Evolutionary conservation across 1,140 invertebrate species (phyloP).

Genomic region (Zaprionus africanus): DNA sequence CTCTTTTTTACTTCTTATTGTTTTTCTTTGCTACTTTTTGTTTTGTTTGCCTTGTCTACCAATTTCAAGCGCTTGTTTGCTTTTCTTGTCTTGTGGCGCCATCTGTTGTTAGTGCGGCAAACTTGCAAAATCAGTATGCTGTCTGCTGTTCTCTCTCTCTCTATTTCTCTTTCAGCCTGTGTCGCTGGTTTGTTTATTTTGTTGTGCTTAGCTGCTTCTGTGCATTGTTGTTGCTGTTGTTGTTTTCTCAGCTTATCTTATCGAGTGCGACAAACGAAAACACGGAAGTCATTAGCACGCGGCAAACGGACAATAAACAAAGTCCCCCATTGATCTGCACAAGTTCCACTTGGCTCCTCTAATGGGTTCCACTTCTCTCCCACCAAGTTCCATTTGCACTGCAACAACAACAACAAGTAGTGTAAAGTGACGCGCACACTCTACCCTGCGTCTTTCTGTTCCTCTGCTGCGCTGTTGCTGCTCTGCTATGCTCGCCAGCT

Average conservation of each 20-base stretch:
- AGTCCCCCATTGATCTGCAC: not conserved
- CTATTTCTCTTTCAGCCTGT: conserved; percentile 15
- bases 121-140: conserved; percentile 21
- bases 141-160: not conserved
- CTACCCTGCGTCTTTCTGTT: not conserved
- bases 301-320: not conserved
- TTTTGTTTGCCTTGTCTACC: conserved; percentile 22
- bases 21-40: conserved; percentile 8
- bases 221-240: conserved; percentile 18
- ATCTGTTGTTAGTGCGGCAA: conserved; percentile 46
- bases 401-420: conserved; percentile 8
- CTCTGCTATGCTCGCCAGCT: conserved; percentile 16
- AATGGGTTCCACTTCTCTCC: not conserved
- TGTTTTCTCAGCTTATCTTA: conserved; percentile 58
- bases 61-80: conserved; percentile 5
- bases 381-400: conserved; percentile 7
- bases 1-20: not conserved
- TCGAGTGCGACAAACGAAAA: conserved; percentile 33
- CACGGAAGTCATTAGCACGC: conserved; percentile 66
- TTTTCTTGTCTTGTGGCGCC: conserved; percentile 35
- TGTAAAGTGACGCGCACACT: not conserved
- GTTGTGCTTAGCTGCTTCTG: conserved; percentile 29
- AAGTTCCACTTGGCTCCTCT: conserved; percentile 1
- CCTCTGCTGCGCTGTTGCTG: not conserved
- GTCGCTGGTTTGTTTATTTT: conserved; percentile 21